Evolutionary conservation across 2,888 invertebrate genomes (phyloP).

Genomic region (Pantelozetes paolii): DNA sequence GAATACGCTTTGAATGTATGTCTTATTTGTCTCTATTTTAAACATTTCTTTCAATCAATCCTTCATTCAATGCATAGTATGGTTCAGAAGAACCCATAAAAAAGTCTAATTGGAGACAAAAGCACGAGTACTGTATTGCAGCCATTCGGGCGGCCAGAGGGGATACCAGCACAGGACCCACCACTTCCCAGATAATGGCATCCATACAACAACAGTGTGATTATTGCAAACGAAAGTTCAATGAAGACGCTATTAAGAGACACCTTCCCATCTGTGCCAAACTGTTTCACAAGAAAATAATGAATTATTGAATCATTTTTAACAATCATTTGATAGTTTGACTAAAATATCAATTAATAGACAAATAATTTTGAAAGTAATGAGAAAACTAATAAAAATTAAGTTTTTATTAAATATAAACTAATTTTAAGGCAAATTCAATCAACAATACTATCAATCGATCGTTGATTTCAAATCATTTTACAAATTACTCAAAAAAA

Average conservation of each 20-base stretch:
- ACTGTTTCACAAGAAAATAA: constrained; percentile 8
- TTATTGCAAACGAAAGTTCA: constrained; percentile 30
- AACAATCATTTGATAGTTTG: background rate
- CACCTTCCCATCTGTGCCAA: constrained; percentile 32
- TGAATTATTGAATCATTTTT: background rate
- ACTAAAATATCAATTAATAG: no score
- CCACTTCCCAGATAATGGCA: background rate
- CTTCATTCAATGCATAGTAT: background rate
- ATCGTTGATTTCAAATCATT: constrained; percentile 10
- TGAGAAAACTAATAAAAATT: constrained; percentile 5
- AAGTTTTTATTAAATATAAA: constrained; percentile 15
- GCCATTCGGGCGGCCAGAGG: background rate
- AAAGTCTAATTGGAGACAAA: constrained; percentile 17
- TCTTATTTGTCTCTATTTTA: background rate
- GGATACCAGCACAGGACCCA: background rate
- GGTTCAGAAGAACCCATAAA: background rate
- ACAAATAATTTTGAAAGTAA: no score
- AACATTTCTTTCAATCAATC: background rate
- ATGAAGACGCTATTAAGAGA: constrained; percentile 5
- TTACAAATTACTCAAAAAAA: constrained; percentile 31
- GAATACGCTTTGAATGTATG: background rate
- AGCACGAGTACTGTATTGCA: constrained; percentile 18
- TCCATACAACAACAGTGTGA: constrained; percentile 13
- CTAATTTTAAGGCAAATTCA: constrained; percentile 30
- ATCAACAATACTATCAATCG: constrained; percentile 20